These are phyloP conservation scores for Fulmarus glacialis DNA, from an alignment of 2,113 vertebrate genomes.

Conservation along the genomic window DNA sequence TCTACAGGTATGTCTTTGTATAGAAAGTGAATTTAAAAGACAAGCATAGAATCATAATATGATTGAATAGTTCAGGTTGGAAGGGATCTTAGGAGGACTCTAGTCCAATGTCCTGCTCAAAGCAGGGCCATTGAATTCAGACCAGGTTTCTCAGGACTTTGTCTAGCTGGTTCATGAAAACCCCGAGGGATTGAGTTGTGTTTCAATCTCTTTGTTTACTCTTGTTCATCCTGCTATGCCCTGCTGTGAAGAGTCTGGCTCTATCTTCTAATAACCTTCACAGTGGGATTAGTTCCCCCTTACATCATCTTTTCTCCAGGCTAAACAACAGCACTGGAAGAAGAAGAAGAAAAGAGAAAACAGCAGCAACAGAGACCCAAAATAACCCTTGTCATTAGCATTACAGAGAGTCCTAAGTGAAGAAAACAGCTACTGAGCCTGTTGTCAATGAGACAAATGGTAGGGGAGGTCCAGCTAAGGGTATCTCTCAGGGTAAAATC, in stretches of 20 bases:
- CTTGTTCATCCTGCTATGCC: neutral
- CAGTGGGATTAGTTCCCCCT: neutral
- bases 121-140: neutral
- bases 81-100: neutral
- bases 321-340: neutral
- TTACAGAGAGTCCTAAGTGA: neutral
- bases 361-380: neutral
- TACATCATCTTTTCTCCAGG: slow-evolving; percentile 16
- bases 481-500: slow-evolving; percentile 24
- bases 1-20: neutral
- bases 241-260: neutral
- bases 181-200: neutral
- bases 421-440: neutral
- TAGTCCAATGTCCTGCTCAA: neutral
- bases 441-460: neutral
- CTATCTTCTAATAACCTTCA: slow-evolving; percentile 9
- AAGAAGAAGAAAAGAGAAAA: slow-evolving; percentile 27
- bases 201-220: neutral
- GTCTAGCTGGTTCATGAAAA: neutral
- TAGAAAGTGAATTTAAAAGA: neutral
- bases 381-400: slow-evolving; percentile 28
- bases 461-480: neutral
- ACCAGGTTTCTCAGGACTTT: neutral
- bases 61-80: neutral
- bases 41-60: neutral